Base-by-base conservation (phyloP, 2,888 invertebrate species). In the Eristalis pertinax region DNA sequence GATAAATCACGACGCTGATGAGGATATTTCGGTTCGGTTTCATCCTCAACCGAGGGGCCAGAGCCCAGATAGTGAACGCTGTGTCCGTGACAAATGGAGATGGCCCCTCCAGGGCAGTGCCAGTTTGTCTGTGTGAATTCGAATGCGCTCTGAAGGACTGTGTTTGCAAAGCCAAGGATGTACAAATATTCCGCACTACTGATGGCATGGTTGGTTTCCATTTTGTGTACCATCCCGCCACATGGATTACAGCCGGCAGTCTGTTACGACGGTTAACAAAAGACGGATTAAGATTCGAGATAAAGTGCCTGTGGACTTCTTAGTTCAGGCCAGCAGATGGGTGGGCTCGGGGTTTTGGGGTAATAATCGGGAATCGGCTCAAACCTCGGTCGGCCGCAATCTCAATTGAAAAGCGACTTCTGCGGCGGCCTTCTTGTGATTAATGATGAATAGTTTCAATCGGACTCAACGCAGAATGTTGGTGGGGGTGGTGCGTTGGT, bases 211-310 rank as follows among this genome's bases (percentile, higher is more conserved):
- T n/a, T 43, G 50, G 19, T 50, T 50, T 19, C 7, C 50, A 8
- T 50, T 50, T 50, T 50, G n/a, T 50, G 50, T 19, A 50, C 19
- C 50, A 19, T 8, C 19, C 50, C 4, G 19, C 50, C 50, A 19
- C 50, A 19, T 50, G 50, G 50, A 50, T 50, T 19, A 50, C 50
- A 50, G 7, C 19, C 8, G 50, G 50, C 43, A 43, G 43, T 43
- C 43, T 43, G 43, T 43, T 43, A 43, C n/a, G 43, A n/a, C 19
- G 50, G 19, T 50, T n/a, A 50, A 63, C 35, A 50, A 32, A 68
- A 68, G 19, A 50, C 29, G 43, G 68, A 68, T 50, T 24, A n/a
- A 67, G 43, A 67, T 43, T 10, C 11, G 7, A 50, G 50, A 50
- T 68, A 50, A 50, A 32, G 29, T 68, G 29, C 41, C 50, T 50